These are phyloP conservation scores for Xenus cinereus DNA, from an alignment of 2,113 vertebrate genomes.

Conservation along the genomic window DNA sequence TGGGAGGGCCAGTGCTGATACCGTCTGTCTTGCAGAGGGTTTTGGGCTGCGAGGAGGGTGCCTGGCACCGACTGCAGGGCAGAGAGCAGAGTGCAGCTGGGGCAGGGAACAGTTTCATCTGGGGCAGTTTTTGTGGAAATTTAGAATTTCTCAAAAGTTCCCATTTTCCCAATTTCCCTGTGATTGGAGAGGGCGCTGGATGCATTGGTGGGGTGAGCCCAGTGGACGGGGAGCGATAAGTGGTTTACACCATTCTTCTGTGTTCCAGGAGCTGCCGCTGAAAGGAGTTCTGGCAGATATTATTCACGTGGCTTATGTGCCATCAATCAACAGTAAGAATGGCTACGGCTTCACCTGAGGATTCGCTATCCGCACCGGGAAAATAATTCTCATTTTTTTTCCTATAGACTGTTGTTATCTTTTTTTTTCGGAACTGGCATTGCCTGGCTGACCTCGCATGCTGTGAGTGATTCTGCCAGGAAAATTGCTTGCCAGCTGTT, in stretches of 20 bases:
- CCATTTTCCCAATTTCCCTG: background rate
- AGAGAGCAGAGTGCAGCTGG: background rate
- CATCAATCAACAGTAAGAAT: slow-evolving; percentile 41
- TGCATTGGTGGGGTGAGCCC: background rate
- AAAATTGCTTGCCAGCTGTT: background rate
- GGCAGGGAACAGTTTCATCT: background rate
- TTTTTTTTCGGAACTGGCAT: background rate
- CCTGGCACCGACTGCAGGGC: background rate
- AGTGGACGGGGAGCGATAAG: rapidly evolving
- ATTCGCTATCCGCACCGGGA: rapidly evolving
- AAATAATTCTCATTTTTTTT: background rate
- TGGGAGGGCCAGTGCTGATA: background rate
- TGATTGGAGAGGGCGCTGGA: background rate
- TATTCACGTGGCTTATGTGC: slow-evolving; percentile 6
- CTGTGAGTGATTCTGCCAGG: background rate
- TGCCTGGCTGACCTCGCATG: background rate
- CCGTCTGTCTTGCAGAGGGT: too few species aligned
- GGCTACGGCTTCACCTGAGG: background rate
- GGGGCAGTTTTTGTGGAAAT: background rate
- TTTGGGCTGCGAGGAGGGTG: background rate
- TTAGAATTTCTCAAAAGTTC: background rate
- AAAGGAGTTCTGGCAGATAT: background rate
- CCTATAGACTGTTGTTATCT: background rate
- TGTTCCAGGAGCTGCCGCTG: slow-evolving; percentile 12
- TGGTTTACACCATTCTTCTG: background rate